Base-by-base conservation (phyloP, 2,888 invertebrate species). In the Drosophila putrida region DNA sequence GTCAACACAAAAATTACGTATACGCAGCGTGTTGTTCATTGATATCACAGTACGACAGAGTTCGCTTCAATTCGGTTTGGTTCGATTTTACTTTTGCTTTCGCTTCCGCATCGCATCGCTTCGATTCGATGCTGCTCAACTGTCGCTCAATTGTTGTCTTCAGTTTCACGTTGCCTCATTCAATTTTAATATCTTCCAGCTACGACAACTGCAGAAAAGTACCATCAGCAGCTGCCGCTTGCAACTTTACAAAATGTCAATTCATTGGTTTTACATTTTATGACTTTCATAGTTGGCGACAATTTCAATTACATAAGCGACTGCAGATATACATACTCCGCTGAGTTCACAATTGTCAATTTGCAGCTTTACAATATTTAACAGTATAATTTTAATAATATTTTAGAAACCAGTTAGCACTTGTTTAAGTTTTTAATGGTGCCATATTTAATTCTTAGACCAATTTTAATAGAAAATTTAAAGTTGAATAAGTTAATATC, bases 1-100 rank as follows among this genome's bases (percentile, higher is more conserved):
- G 83, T 75, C 75, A 68, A 61, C 35, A 59, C 13, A 35, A 71
- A 77, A 73, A 83, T 82, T 83, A 83, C 81, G 81, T 81, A 83
- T 83, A 83, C 81, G 83, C 83, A 74, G 60, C 49, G 41, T 73
- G 66, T 31, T 47, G 62, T 27, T 66, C 65, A 71, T 69, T 66
- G 79, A 70, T 69, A 66, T 35, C 43, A 25, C 10, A 46, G 46
- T 36, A 13, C 13, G 44, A 44, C 13, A 28, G 46, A 41, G 54
- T 43, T 54, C 36, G 20, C 31, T 47, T 38, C 20, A 31, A 5
- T 38, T 47, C 4, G 38, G 39, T 13, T 58, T 20, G 31, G 39
- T 49, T 58, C 38, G 36, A 59, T 31, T 59, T 59, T 31, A 63
- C 36, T 66, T 61, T 66, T 59, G 67, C 72, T 76, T 76, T 75